phyloP scores from a whole-genome alignment of 92 coral and sea anemone species.

The Porites cylindrica region DNA sequence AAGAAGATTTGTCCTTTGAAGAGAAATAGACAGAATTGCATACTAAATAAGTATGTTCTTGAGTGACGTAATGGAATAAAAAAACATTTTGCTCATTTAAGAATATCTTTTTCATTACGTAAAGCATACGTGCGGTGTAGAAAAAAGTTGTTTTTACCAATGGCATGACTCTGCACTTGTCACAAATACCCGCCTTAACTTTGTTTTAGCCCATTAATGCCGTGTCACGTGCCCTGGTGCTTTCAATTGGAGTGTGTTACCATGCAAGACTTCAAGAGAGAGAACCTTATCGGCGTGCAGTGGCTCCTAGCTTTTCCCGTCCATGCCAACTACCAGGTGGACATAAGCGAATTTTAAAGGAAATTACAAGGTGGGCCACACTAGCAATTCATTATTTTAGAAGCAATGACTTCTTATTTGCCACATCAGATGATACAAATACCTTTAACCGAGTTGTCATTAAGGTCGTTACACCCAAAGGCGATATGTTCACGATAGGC shows the following conservation, averaged over 20 bases:
- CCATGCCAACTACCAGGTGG: conserved; percentile 79
- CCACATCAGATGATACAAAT: too few species aligned
- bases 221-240: conserved; percentile 80
- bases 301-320: conserved; percentile 50
- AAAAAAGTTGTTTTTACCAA: too few species aligned
- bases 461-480: neutral
- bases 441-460: neutral
- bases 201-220: conserved; percentile 61
- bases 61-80: too few species aligned
- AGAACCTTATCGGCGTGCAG: conserved; percentile 62
- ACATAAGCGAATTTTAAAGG: conserved; percentile 62
- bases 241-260: conserved; percentile 89
- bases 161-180: neutral
- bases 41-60: too few species aligned
- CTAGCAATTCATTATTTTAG: too few species aligned
- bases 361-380: conserved; percentile 62
- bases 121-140: too few species aligned
- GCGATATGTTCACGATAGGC: neutral
- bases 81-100: too few species aligned
- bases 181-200: neutral
- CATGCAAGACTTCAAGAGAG: conserved; percentile 80
- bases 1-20: too few species aligned
- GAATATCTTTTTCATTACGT: too few species aligned
- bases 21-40: too few species aligned
- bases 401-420: too few species aligned